Evolutionary conservation across 2,888 invertebrate genomes (phyloP).

Genomic region (Tenthredo distinguenda): DNA sequence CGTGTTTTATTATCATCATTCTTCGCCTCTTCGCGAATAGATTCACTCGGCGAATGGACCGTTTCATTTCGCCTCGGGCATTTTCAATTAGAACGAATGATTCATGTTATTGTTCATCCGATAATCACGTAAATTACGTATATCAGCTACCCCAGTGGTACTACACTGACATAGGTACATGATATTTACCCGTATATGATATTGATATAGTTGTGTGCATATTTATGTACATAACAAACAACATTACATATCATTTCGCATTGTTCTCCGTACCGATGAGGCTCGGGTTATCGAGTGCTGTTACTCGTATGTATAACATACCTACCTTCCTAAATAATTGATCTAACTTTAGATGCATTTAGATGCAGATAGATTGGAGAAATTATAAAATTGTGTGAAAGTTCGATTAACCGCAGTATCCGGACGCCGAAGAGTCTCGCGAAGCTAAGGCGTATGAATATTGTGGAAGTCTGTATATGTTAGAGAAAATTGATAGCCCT

Average conservation of each 20-base stretch:
- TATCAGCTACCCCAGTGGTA: not conserved
- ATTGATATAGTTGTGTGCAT: not conserved
- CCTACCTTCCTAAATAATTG: not conserved
- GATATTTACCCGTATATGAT: not conserved
- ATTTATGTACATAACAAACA: not conserved
- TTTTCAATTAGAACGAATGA: not conserved
- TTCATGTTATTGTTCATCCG: not conserved
- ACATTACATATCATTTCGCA: not conserved
- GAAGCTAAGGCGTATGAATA: not conserved
- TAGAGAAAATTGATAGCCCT: not conserved
- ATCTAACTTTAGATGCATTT: not conserved
- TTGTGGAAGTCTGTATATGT: not conserved
- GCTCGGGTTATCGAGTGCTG: not conserved
- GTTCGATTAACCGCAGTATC: not conserved
- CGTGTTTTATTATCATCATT: not conserved
- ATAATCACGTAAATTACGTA: slow-evolving; percentile 1
- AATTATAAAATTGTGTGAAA: too few species aligned
- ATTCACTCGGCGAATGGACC: not conserved
- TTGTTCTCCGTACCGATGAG: not conserved
- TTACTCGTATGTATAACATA: not conserved
- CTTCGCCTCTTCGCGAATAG: not conserved
- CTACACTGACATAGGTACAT: not conserved
- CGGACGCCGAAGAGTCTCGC: too few species aligned
- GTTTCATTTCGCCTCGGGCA: not conserved
- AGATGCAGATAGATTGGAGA: too few species aligned